Evolutionary conservation across 2,888 invertebrate genomes (phyloP), one percentile per base, ranked within the genome.

Genomic region (Pharmacophagus antenor): DNA sequence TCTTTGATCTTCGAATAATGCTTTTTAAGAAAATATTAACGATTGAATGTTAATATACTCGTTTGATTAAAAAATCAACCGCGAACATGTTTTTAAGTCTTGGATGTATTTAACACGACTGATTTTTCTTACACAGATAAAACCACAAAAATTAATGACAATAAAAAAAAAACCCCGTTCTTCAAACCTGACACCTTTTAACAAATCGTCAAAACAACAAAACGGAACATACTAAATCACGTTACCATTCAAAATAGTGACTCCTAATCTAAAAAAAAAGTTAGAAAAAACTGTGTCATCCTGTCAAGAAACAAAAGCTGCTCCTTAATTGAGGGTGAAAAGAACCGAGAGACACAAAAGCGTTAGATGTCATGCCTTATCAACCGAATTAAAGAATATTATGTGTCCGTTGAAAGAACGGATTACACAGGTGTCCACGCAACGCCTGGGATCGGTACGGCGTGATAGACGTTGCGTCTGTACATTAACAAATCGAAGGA

Each of bases 301-400:
- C 71, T 76, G 72, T 85, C 80, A 81, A 63, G 82, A 90, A 82
- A 89, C 89, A 89, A 90, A 73, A 71, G 78, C 46, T 65, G 67
- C 69, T 67, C 80, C 78, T 84, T 88, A 89, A 88, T 89, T 88
- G 89, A 81, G 76, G 82, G 75, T 77, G 79, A 80, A 82, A 84
- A 77, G 79, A 77, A 70, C 72, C 68, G 71, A 66, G 73, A 72
- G 68, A 68, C 70, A 90, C 87, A 90, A 90, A 83, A 73, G 86
- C 83, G 82, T 77, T 80, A 84, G 83, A 84, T 87, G 90, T 88
- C 90, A 88, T 81, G 88, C 84, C 80, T 77, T 88, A 89, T 89
- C 89, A 89, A 84, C 79, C 73, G 85, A 85, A 90, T 90, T 90
- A 89, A 87, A 84, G 84, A 79, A 86, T 83, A 90, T 89, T 89